A percentile compares a stretch with the other conserved stretches of the same genome.
Conservation (phyloP, 2,113 vertebrate species). For the Emydura subglobosa region DNA sequence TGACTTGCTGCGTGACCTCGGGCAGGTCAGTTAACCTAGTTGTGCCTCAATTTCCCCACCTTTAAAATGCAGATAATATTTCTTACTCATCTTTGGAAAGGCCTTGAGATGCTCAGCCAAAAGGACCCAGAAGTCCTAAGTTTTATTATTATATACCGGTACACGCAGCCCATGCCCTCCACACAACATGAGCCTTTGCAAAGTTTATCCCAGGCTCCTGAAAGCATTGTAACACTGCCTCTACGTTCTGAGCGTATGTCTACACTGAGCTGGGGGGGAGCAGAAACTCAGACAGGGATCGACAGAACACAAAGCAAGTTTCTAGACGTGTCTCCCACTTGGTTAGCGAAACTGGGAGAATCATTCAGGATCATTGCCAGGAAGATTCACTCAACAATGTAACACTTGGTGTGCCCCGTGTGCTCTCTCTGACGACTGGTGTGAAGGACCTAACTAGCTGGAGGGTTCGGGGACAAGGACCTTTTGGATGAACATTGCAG, state of each 20-base stretch:
- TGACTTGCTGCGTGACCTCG: background rate
- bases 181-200: background rate
- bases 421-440: background rate
- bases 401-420: background rate
- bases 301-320: background rate
- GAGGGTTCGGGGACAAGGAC: background rate
- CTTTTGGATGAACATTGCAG: background rate
- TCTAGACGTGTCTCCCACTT: background rate
- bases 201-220: background rate
- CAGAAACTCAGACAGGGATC: background rate
- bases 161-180: background rate
- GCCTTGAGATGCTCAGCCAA: background rate
- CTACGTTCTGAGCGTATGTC: background rate
- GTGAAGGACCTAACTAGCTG: background rate
- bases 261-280: background rate
- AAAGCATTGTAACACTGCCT: background rate
- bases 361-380: background rate
- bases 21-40: background rate
- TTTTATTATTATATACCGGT: background rate
- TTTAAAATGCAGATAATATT: background rate
- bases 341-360: background rate
- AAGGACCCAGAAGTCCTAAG: background rate
- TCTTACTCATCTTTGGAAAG: background rate
- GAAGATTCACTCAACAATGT: background rate
- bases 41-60: background rate